Evolutionary conservation across 1,140 invertebrate species (phyloP), one percentile per base, ranked within the genome.

Genomic region (Caenorhabditis brenneri): DNA sequence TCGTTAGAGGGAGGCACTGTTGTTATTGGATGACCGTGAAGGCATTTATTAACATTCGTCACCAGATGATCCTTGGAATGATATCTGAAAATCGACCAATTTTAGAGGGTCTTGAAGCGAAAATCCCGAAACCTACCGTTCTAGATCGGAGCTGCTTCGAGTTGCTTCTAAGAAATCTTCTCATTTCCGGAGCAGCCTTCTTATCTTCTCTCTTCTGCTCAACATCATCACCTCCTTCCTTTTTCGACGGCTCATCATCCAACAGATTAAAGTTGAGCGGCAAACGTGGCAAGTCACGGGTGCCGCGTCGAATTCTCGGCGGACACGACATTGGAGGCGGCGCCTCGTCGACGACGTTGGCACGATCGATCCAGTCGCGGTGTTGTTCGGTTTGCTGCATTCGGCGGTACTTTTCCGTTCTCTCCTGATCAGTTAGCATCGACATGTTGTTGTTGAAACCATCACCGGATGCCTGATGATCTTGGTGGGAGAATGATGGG

Each of bases 311-410:
- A 9, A 39, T 39, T 19, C 60, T 22, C 36, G 60, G 33, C 16
- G 60, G 60, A 36, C 33, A 65, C 29, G 60, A 65, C 53, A 58
- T 58, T 31, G 53, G 53, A 29, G 53, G 53, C n/a, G 49, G 49
- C n/a, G 49, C 49, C 31, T 65, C 60, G 60, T 65, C 60, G 22
- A 65, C 36, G 31, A 65, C n/a, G 36, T 65, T 33, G 3, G 22
- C 15, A 16, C 36, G 33, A 65, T 65, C 60, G 15, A 7, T 36
- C 60, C 60, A 65, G n/a, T 65, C 60, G 16, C 33, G 24, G 3
- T 65, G 29, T 36, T 39, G 16, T 27, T 65, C 60, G 31, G 60
- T 19, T 0, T 4, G 33, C 9, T 16, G 19, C 60, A 65, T 65
- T 36, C 60, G 31, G 16, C 33, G 60, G 36, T 65, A 65, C n/a